These are phyloP conservation scores for Nothoprocta pentlandii DNA, from an alignment of 2,113 vertebrate species.

Conservation along the genomic window DNA sequence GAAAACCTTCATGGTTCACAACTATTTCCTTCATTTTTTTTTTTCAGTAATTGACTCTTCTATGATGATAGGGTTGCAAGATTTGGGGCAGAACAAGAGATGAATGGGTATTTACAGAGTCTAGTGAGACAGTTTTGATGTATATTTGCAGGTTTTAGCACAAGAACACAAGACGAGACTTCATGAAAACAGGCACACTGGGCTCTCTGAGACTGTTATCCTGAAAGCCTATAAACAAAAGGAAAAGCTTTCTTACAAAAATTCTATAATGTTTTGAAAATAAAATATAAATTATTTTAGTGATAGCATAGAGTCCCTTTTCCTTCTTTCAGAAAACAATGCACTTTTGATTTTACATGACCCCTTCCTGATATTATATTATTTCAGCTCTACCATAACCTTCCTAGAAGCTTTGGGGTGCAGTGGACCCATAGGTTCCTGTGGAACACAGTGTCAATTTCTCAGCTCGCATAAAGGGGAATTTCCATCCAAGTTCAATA, in stretches of 20 bases:
- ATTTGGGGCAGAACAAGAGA: background rate
- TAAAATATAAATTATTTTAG: background rate
- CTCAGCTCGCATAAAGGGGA: no score
- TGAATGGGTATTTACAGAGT: background rate
- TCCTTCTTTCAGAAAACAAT: background rate
- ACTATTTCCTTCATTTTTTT: background rate
- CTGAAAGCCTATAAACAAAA: background rate
- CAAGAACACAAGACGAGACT: background rate
- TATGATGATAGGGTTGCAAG: background rate
- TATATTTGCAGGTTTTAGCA: background rate
- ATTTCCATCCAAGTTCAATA: background rate
- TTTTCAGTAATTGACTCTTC: background rate
- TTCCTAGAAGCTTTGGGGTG: background rate
- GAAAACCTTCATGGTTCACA: background rate
- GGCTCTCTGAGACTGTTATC: background rate
- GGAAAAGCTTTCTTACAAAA: background rate
- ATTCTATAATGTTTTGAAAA: background rate
- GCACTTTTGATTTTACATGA: no score
- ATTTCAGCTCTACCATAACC: no score
- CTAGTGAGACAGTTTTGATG: background rate
- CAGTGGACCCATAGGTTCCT: background rate
- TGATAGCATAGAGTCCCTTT: background rate
- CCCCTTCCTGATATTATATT: background rate
- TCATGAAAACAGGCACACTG: background rate
- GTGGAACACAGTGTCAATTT: background rate